These are phyloP conservation scores for Eledona agricola DNA, from an alignment of 2,888 invertebrate species.

Conservation along the genomic window DNA sequence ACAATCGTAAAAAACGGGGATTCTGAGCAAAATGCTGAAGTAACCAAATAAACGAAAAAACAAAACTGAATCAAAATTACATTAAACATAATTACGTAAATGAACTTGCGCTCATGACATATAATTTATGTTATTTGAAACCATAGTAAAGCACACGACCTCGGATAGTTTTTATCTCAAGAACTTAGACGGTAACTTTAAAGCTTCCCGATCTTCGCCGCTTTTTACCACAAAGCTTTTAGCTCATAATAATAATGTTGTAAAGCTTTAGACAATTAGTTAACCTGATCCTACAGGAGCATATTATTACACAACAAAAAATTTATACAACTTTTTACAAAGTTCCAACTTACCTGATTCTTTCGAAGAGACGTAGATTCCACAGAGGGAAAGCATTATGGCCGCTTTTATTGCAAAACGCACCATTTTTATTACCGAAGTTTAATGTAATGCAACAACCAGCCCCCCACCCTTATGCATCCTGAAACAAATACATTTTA, in stretches of 20 bases:
- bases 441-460: slow-evolving; percentile 46
- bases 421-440: slow-evolving; percentile 48
- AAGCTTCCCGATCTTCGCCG: slow-evolving; percentile 23
- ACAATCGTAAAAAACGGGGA: no score
- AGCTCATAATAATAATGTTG: slow-evolving; percentile 27
- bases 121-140: slow-evolving; percentile 39
- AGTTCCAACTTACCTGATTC: slow-evolving; percentile 46
- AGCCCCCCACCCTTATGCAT: slow-evolving; percentile 48
- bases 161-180: slow-evolving; percentile 21
- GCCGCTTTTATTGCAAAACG: slow-evolving; percentile 48
- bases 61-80: no score
- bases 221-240: slow-evolving; percentile 24
- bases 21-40: no score
- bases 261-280: slow-evolving; percentile 19
- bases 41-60: no score
- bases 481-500: slow-evolving; percentile 47
- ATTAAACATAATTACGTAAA: no score
- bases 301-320: no score
- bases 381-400: slow-evolving; percentile 49
- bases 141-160: slow-evolving; percentile 29
- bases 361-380: slow-evolving; percentile 46
- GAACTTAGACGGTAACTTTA: slow-evolving; percentile 30
- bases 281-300: no score
- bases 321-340: slow-evolving; percentile 13
- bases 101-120: slow-evolving; percentile 28